phyloP scores from a whole-genome alignment of 2,797 vertebrate genomes.

The Cercopithecus mitis region DNA sequence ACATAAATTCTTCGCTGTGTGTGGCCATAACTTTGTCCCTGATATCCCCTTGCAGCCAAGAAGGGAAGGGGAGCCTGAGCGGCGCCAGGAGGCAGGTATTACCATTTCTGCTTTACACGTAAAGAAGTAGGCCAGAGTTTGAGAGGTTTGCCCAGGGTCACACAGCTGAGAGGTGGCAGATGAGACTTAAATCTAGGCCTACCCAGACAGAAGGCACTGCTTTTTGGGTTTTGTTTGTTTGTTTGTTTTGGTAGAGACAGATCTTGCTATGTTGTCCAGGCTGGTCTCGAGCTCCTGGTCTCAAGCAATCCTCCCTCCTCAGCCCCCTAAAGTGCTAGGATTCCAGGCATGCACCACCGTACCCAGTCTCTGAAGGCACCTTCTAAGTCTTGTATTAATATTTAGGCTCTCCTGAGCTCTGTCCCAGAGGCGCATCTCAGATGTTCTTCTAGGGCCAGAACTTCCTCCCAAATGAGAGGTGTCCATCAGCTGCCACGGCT shows the following conservation, averaged over 20 bases:
- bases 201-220: not conserved
- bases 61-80: not conserved
- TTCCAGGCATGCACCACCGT: not conserved
- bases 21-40: not conserved
- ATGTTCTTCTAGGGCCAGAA: not conserved
- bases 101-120: not conserved
- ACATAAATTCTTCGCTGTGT: not conserved
- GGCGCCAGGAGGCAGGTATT: not conserved
- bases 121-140: not conserved
- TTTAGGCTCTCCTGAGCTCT: not conserved
- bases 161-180: not conserved
- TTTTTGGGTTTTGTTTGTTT: too few relatives aligned
- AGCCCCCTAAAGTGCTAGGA: not conserved
- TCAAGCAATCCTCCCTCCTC: not conserved
- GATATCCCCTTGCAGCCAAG: accelerated
- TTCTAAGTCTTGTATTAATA: not conserved
- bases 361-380: not conserved
- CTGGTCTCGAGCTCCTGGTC: not conserved
- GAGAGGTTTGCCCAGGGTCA: not conserved
- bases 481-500: not conserved
- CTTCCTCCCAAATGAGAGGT: not conserved
- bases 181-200: not conserved
- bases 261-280: not conserved
- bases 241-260: not conserved
- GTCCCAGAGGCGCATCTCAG: too few relatives aligned